Evolutionary conservation across 1,140 invertebrate genomes (phyloP).

Genomic region (Saccostrea cuccullata): DNA sequence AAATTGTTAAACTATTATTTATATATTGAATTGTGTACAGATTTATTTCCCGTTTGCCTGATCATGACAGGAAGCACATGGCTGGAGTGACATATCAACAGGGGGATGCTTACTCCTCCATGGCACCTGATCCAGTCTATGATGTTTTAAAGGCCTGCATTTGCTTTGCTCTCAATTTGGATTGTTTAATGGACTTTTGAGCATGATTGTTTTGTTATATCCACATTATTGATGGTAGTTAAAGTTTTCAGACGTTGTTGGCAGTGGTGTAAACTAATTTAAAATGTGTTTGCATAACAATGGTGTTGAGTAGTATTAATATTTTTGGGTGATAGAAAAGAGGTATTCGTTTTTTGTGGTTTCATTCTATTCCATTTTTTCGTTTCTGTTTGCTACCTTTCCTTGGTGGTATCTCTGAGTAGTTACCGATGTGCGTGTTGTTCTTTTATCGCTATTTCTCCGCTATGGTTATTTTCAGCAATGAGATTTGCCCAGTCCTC

Average conservation of each 20-base stretch:
- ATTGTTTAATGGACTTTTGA: not conserved
- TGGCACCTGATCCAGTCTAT: not conserved
- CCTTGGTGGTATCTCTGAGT: too few relatives aligned
- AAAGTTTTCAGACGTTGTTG: not conserved
- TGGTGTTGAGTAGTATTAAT: too few relatives aligned
- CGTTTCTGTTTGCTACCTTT: too few relatives aligned
- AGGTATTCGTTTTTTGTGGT: too few relatives aligned
- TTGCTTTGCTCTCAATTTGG: not conserved
- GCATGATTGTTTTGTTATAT: not conserved
- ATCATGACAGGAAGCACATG: not conserved
- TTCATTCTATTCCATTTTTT: too few relatives aligned
- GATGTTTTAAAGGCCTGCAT: not conserved
- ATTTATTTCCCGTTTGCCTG: not conserved
- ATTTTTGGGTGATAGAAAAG: too few relatives aligned
- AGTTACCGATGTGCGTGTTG: too few relatives aligned
- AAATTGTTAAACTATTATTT: not conserved
- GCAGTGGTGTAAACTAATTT: too few relatives aligned
- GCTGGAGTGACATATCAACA: not conserved
- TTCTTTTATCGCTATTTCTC: too few relatives aligned
- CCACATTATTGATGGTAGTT: not conserved
- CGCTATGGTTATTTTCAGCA: too few relatives aligned
- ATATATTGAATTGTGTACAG: not conserved
- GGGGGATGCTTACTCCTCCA: not conserved
- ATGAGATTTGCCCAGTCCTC: too few relatives aligned
- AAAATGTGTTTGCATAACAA: too few relatives aligned